phyloP scores from a whole-genome alignment of 2,113 vertebrate genomes.

The Perca fluviatilis region DNA sequence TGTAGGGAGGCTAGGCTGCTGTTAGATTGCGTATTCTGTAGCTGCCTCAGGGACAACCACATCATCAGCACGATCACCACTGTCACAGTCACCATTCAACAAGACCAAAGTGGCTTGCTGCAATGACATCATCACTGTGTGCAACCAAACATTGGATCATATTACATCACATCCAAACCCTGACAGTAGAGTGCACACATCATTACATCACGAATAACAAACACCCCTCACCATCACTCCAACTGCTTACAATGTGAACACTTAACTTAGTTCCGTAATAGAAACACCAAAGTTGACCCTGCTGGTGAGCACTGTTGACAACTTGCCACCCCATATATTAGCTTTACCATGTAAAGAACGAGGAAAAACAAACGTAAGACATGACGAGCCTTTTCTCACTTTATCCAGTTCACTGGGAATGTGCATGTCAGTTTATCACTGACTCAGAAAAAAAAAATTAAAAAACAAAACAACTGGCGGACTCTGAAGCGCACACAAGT shows the following conservation, averaged over 20 bases:
- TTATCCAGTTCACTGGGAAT: not conserved
- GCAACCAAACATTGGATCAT: conserved; percentile 33
- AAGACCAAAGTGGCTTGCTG: conserved; percentile 40
- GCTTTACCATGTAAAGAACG: not conserved
- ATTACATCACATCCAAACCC: conserved; percentile 48
- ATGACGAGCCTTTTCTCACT: not conserved
- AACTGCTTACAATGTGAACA: not conserved
- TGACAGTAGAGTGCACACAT: conserved; percentile 28
- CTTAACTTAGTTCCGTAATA: not conserved
- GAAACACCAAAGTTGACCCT: not conserved
- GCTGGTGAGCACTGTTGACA: conserved; percentile 26
- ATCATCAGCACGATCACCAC: conserved; percentile 21
- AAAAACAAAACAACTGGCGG: too few relatives aligned
- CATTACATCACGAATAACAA: conserved; percentile 32
- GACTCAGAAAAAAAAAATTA: not conserved
- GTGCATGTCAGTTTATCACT: not conserved
- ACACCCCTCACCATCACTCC: not conserved
- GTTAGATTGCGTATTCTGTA: not conserved
- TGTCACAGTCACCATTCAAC: conserved; percentile 15
- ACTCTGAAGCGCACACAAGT: not conserved
- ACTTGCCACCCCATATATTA: not conserved
- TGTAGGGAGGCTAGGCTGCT: not conserved
- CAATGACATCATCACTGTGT: conserved; percentile 54
- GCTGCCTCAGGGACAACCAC: conserved; percentile 6
- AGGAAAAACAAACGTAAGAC: conserved; percentile 52